A percentile compares a stretch with the other conserved stretches of the same genome.
phyloP scores from a whole-genome alignment of 2,797 vertebrate genomes.

The Amblyraja radiata region DNA sequence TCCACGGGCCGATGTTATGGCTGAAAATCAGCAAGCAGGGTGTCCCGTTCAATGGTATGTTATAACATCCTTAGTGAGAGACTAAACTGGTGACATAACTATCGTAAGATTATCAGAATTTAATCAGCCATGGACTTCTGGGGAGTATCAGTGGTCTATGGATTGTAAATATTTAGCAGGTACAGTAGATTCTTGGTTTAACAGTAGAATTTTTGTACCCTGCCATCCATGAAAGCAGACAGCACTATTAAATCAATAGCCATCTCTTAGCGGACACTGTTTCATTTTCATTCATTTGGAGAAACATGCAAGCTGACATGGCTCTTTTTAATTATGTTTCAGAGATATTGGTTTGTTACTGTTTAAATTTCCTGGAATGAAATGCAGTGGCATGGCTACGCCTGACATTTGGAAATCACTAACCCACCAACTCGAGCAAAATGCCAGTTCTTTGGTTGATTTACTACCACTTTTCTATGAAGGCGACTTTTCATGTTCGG shows the following conservation, averaged over 20 bases:
- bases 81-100: slow-evolving; percentile 30
- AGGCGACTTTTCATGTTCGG: not conserved
- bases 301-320: not conserved
- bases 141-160: not conserved
- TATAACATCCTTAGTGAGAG: not conserved
- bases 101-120: not conserved
- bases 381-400: slow-evolving; percentile 2
- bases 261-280: not conserved
- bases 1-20: not conserved
- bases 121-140: slow-evolving; percentile 14
- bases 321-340: not conserved
- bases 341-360: slow-evolving; percentile 18
- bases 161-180: slow-evolving; percentile 15
- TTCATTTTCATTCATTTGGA: slow-evolving; percentile 6
- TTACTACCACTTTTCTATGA: not conserved
- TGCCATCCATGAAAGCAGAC: not conserved
- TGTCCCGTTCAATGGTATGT: not conserved
- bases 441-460: slow-evolving; percentile 26
- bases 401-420: slow-evolving; percentile 18
- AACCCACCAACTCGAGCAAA: not conserved
- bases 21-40: slow-evolving; percentile 3
- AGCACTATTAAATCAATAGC: slow-evolving; percentile 1
- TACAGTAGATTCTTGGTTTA: not conserved
- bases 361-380: not conserved
- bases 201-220: not conserved